A percentile compares a stretch with the other conserved stretches of the same genome.
Conservation (phyloP, 2,888 invertebrate genomes). For the Dasysyrphus tricinctus region DNA sequence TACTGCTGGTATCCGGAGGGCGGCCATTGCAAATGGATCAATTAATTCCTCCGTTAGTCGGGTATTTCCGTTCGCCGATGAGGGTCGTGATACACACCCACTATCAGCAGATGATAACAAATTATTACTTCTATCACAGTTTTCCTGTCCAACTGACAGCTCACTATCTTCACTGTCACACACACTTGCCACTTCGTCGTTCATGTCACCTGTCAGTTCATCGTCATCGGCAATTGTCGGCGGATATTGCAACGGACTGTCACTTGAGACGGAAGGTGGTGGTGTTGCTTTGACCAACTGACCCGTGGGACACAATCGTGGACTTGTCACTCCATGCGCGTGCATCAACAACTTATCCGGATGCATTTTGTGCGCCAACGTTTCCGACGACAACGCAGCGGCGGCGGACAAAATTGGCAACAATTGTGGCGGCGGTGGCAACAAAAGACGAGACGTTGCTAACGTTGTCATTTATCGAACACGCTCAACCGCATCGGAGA, state of each 20-base stretch:
- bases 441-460: constrained; percentile 76
- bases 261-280: constrained; percentile 25
- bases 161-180: constrained; percentile 90
- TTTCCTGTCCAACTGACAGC: constrained; percentile 91
- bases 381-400: constrained; percentile 54
- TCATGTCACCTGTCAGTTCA: constrained; percentile 76
- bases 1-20: constrained; percentile 77
- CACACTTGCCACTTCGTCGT: constrained; percentile 85
- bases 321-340: constrained; percentile 80
- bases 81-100: constrained; percentile 74
- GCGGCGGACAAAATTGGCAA: constrained; percentile 65
- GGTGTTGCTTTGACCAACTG: constrained; percentile 59
- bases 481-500: constrained; percentile 60
- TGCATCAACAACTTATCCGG: constrained; percentile 81
- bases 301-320: constrained; percentile 77
- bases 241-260: constrained; percentile 47
- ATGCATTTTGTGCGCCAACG: constrained; percentile 79
- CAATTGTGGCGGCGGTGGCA: constrained; percentile 71
- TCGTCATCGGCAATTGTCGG: constrained; percentile 67
- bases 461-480: constrained; percentile 77
- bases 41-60: constrained; percentile 44
- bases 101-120: constrained; percentile 57
- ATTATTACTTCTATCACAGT: constrained; percentile 76
- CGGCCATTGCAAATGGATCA: constrained; percentile 78
- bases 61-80: constrained; percentile 37